Evolutionary conservation across 1,140 invertebrate species (phyloP).

Genomic region (Drosophila azteca): DNA sequence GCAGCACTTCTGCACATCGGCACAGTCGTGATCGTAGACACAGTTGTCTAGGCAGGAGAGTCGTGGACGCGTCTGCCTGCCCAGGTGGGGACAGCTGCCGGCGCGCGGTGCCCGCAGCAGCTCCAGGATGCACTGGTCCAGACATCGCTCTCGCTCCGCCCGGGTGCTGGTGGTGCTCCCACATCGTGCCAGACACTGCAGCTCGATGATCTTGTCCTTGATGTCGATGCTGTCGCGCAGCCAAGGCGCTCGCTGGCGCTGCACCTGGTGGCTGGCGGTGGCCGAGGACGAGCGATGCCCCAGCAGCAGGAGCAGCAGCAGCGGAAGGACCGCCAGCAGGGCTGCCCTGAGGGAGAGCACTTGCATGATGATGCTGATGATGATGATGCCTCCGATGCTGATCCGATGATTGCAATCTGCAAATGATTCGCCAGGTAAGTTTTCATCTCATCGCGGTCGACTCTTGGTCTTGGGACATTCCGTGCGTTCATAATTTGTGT

Average conservation of each 20-base stretch:
- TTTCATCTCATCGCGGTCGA: constrained; percentile 16
- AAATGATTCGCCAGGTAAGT: constrained; percentile 62
- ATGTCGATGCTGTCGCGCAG: constrained; percentile 69
- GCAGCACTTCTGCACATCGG: constrained; percentile 87
- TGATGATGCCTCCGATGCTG: constrained; percentile 1
- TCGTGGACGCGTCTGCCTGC: constrained; percentile 51
- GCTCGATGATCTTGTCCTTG: constrained; percentile 76
- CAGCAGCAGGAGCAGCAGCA: constrained; percentile 33
- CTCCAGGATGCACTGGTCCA: constrained; percentile 61
- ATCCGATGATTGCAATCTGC: constrained; percentile 53
- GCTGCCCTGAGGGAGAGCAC: constrained; percentile 22
- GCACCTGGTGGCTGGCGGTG: constrained; percentile 31
- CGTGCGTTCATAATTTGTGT: constrained; percentile 72
- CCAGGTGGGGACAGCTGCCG: constrained; percentile 62
- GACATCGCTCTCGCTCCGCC: constrained; percentile 42
- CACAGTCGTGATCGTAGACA: constrained; percentile 86
- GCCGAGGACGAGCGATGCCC: constrained; percentile 22
- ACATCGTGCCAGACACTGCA: constrained; percentile 73
- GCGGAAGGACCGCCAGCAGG: constrained; percentile 33
- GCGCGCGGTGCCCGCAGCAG: constrained; percentile 57
- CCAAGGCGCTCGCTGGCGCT: constrained; percentile 59
- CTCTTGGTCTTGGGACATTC: constrained; percentile 58
- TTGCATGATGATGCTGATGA: constrained; percentile 47
- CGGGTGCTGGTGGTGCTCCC: constrained; percentile 14
- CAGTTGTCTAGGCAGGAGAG: constrained; percentile 86